phyloP scores from a whole-genome alignment of 2,113 vertebrate species.

The Bos javanicus region DNA sequence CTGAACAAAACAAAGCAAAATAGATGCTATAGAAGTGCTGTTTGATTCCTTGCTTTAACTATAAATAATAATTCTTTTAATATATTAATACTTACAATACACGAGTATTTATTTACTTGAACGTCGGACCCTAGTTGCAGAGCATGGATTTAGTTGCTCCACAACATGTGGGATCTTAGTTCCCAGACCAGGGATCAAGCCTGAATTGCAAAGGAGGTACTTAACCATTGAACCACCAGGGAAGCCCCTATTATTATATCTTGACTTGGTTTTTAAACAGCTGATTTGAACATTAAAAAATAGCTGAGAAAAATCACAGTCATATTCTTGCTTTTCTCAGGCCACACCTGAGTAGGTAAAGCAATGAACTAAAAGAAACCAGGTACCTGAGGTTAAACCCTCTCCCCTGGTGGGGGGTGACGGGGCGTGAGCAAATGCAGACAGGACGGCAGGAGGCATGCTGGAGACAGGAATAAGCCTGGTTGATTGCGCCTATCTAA shows the following conservation, averaged over 20 bases:
- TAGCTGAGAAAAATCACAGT: neutral
- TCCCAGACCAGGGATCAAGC: neutral
- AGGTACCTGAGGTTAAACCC: neutral
- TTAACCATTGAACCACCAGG: neutral
- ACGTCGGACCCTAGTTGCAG: fast-evolving
- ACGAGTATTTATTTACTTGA: neutral
- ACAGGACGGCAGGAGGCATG: fast-evolving
- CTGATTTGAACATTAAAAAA: neutral
- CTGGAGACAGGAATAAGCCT: neutral
- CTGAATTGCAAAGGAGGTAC: neutral
- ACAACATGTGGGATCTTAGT: neutral
- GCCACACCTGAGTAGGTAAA: neutral
- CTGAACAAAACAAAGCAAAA: neutral
- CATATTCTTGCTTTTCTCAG: neutral
- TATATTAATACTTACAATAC: neutral
- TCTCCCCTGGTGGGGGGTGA: neutral
- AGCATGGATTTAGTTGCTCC: neutral
- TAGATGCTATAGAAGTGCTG: neutral
- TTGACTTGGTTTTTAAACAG: neutral
- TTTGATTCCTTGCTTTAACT: neutral
- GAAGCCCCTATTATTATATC: neutral
- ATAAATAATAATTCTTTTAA: neutral
- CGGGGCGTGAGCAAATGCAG: neutral
- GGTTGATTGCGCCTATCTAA: fast-evolving
- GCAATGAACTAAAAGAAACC: neutral